Conservation (phyloP, 2,888 invertebrate genomes). For the Luperina testacea region DNA sequence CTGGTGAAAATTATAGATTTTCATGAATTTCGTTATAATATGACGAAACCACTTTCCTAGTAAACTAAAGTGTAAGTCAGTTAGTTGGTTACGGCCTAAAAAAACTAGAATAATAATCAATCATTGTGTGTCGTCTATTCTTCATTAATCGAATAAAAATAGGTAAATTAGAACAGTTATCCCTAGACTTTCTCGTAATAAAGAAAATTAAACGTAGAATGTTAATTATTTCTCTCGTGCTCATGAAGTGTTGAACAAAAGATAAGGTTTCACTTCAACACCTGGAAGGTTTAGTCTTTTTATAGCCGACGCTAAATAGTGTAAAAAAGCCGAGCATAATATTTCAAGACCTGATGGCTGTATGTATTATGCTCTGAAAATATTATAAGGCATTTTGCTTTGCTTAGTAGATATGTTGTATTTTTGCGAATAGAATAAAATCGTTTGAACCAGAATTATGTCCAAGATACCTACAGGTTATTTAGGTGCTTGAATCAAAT, state of each 20-base stretch:
- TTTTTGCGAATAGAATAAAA: background rate
- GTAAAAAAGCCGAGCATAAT: conserved; percentile 31
- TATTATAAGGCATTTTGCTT: conserved; percentile 15
- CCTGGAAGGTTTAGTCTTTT: conserved; percentile 25
- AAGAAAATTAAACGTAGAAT: conserved; percentile 8
- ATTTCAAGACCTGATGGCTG: conserved; percentile 34
- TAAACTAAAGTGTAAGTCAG: background rate
- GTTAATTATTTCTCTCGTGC: conserved; percentile 24
- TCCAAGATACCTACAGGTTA: background rate
- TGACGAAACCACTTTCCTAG: background rate
- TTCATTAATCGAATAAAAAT: background rate
- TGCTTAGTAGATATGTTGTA: background rate
- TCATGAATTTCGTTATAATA: background rate
- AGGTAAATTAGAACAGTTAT: background rate
- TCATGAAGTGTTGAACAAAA: conserved; percentile 36
- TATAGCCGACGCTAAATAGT: conserved; percentile 29
- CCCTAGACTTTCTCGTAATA: background rate
- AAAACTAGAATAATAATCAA: background rate
- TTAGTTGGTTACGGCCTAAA: background rate
- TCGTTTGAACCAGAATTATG: background rate
- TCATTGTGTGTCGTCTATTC: background rate
- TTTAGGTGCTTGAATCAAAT: background rate
- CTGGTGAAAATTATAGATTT: background rate
- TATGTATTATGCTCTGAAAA: conserved; percentile 1
- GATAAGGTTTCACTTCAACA: conserved; percentile 28